These are phyloP conservation scores for Podarcis lilfordi DNA, from an alignment of 2,797 vertebrate species.

Conservation along the genomic window DNA sequence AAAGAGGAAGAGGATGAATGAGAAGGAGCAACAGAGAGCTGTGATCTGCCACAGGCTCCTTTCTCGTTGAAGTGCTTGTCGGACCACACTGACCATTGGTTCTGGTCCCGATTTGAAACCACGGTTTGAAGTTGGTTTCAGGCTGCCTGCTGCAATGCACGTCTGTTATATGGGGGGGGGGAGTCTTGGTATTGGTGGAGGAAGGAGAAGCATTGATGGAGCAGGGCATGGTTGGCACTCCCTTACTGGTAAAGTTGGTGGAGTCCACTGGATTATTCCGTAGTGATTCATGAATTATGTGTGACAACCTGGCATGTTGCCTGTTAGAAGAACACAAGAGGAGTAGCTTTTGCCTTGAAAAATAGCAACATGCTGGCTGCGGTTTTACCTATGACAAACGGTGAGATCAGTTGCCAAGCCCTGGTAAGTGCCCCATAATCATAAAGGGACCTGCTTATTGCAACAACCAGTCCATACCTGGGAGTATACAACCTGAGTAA, in stretches of 20 bases:
- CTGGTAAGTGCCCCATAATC: background rate
- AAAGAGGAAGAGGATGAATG: background rate
- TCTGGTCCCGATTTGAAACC: background rate
- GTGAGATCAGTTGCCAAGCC: background rate
- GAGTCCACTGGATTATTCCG: constrained; percentile 20
- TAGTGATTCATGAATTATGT: constrained; percentile 38
- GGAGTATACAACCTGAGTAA: background rate
- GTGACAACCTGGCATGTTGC: constrained; percentile 1
- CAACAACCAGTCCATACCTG: too few species aligned
- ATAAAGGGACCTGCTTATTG: background rate
- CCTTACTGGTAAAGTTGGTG: background rate
- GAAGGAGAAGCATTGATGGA: background rate
- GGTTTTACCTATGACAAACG: constrained; percentile 50
- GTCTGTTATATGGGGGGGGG: background rate
- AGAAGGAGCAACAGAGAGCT: background rate
- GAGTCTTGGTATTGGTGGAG: background rate
- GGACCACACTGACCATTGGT: too few species aligned
- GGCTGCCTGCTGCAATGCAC: background rate
- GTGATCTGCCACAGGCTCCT: background rate
- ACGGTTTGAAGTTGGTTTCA: background rate
- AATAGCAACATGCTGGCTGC: constrained; percentile 52
- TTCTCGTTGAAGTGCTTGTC: background rate
- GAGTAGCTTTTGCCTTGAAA: constrained; percentile 43
- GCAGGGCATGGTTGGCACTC: too few species aligned
- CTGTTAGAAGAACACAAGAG: background rate